Base-by-base conservation (phyloP, 2,113 vertebrate species). In the Tenebrosternarchus preto region DNA sequence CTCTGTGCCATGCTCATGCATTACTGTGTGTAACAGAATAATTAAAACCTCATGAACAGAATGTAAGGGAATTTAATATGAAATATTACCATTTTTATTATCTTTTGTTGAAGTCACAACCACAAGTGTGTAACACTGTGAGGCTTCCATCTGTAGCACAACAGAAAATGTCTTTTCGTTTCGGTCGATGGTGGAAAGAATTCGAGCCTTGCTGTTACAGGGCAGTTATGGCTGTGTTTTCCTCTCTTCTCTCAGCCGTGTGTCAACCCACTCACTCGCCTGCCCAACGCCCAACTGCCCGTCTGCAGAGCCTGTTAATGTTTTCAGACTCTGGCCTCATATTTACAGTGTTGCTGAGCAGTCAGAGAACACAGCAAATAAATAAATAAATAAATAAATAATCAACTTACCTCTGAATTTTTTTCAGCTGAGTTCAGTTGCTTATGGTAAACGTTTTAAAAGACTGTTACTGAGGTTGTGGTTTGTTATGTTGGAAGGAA, bases 21-120 rank as follows among this genome's bases (percentile, higher is more conserved):
- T n/a, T 9, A 24, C 57, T 60, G 57, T 8, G 20, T 5, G n/a
- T 7, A 22, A 9, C 1, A 9, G 39, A 46, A 46, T 46, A 46
- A 46, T 46, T 46, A 5, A 9, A 46, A 46, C 39, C 39, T 6
- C 39, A 46, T 4, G 39, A 9, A 46, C 39, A 11, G 39, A 5
- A 11, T 1, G 5, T 4, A 46, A 46, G 5, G 11, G 39, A 46
- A 11, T 46, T 46, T 46, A 4, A 46, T 46, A 46, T 46, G 39
- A 46, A 46, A 9, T 46, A 46, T 59, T 59, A 9, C 7, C 20
- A 59, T 59, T 59, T 27, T 61, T 9, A 61, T 12, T 20, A 27
- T 27, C 8, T 61, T 61, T 61, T 61, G 43, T 50, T 19, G 61
- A 77, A 66, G 75, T 33, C 60, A 31, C 22, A 25, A 76, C 74